phyloP scores from a whole-genome alignment of 2,797 vertebrate genomes.

The Spheniscus humboldti region DNA sequence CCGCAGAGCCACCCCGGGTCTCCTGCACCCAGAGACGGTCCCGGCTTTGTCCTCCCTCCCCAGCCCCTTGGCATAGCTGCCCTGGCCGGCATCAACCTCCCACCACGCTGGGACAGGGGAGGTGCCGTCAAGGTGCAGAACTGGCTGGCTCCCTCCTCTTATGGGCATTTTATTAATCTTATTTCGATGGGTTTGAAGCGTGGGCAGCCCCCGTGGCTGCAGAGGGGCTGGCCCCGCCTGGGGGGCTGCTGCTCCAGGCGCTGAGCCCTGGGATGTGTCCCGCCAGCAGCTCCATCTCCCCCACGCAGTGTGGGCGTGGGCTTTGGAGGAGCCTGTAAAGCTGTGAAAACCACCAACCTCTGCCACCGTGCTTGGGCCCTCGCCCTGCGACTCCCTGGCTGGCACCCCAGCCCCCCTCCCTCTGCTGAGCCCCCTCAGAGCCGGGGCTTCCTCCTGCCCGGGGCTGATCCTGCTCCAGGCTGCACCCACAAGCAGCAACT shows the following conservation, averaged over 20 bases:
- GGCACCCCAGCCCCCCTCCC: background rate
- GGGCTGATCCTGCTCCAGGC: background rate
- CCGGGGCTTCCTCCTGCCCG: rapidly evolving
- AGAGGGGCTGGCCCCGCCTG: background rate
- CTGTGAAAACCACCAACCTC: background rate
- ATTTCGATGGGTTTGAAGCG: rapidly evolving
- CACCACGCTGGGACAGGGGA: rapidly evolving
- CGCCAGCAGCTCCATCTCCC: too few species aligned
- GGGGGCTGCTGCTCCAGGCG: rapidly evolving
- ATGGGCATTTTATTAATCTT: background rate
- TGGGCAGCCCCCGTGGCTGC: background rate
- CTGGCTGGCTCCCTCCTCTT: background rate
- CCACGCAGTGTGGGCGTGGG: rapidly evolving
- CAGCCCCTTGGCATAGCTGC: background rate
- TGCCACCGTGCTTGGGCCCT: background rate
- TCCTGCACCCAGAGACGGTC: background rate
- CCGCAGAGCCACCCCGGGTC: rapidly evolving
- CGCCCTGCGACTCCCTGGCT: rapidly evolving
- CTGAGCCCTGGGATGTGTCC: background rate
- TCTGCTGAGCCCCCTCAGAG: background rate
- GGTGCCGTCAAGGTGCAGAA: background rate
- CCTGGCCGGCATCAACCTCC: background rate
- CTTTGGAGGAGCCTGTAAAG: background rate
- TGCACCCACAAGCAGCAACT: background rate
- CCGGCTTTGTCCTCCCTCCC: background rate